Conservation (phyloP, 2,888 invertebrate genomes). For the Caenorhabditis plicata region DNA sequence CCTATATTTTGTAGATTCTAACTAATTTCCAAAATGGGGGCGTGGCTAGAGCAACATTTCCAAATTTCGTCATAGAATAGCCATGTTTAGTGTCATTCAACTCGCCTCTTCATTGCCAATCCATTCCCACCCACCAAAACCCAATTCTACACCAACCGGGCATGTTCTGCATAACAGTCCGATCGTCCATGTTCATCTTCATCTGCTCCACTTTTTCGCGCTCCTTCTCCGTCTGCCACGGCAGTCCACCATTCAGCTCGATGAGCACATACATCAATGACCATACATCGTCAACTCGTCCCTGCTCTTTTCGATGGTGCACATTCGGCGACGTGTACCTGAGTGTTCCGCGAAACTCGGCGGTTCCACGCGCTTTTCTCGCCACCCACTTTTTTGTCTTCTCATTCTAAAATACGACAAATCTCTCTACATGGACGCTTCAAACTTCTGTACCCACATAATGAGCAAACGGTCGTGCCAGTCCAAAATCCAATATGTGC, state of each 20-base stretch:
- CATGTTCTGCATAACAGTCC: constrained; percentile 41
- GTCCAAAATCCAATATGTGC: constrained; percentile 46
- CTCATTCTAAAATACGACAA: constrained; percentile 11
- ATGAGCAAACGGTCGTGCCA: constrained; percentile 33
- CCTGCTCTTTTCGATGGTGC: constrained; percentile 50
- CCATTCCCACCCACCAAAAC: too few relatives aligned
- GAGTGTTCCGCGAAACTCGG: constrained; percentile 59
- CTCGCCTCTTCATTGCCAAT: too few relatives aligned
- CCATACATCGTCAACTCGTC: constrained; percentile 31
- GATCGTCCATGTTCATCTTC: constrained; percentile 42
- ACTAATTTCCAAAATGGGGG: too few relatives aligned
- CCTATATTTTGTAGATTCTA: too few relatives aligned
- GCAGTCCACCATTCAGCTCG: constrained; percentile 72
- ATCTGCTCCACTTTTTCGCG: constrained; percentile 32
- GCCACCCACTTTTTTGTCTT: constrained; percentile 26
- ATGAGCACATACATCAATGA: constrained; percentile 44
- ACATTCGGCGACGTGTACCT: constrained; percentile 56
- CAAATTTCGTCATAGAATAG: too few relatives aligned
- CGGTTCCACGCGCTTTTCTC: constrained; percentile 47
- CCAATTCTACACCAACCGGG: too few relatives aligned
- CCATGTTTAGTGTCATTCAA: too few relatives aligned
- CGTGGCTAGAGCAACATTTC: too few relatives aligned
- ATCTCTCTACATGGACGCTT: neutral
- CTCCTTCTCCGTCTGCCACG: constrained; percentile 52
- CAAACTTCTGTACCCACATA: constrained; percentile 6